Evolutionary conservation across 2,797 vertebrate genomes (phyloP), one percentile per base, ranked within the genome.

Genomic region (Dicrostonyx torquatus): DNA sequence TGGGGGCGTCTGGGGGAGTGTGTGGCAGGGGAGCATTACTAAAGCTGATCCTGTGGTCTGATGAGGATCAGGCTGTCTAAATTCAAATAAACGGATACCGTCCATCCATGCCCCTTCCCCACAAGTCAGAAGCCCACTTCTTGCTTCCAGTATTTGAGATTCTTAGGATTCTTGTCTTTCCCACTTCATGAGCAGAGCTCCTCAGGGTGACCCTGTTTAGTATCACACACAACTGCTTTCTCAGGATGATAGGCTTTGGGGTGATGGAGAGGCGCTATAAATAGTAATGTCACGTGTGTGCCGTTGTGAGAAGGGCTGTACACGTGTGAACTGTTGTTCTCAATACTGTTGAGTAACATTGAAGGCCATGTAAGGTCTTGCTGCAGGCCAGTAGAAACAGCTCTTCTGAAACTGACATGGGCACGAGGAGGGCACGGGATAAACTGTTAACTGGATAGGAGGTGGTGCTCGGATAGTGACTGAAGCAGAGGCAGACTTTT

Each of bases 401-500:
- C 64, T 87, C 17, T 80, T 90, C 10, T 24, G 31, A 82, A 88
- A 37, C 37, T 88, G 82, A 87, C 9, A 6, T 68, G 95, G 6
- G 2, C 50, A 79, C 29, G 68, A 62, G n/a, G 58, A 87, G 26
- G 18, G 43, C 31, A 40, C 31, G 87, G 48, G 72, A 62, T 18
- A 60, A 83, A 40, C 22, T 24, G 26, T 53, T 29, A 43, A 58
- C 48, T 43, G 8, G 17, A 45, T 8, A 13, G 37, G 29, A 40
- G 6, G 0, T 64, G n/a, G 88, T 11, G 0, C 85, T 93, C 60
- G 29, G 66, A 37, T 70, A 17, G 13, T 82, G 73, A 87, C 10
- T 84, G 45, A 26, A 94, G 87, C 31, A 62, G 64, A 64, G 82
- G 48, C 73, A 91, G 88, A 87, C 50, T 60, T 90, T 91, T 29